phyloP scores from a whole-genome alignment of 2,113 vertebrate genomes.

The Neopipo cinnamomea region DNA sequence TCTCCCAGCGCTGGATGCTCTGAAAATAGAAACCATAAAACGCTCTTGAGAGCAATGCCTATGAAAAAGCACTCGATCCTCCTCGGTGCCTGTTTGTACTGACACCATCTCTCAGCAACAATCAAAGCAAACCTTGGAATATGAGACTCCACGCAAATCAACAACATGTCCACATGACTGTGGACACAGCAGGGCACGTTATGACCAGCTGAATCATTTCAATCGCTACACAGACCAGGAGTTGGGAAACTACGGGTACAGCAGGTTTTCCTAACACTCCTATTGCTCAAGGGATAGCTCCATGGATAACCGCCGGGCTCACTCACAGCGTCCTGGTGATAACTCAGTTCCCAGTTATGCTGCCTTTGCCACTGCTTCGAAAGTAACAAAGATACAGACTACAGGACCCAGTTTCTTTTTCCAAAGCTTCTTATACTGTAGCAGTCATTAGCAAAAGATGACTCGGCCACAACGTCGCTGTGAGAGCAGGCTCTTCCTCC shows the following conservation, averaged over 20 bases:
- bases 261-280: neutral
- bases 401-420: neutral
- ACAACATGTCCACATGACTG: fast-evolving
- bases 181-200: neutral
- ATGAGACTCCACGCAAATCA: neutral
- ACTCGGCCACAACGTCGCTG: fast-evolving
- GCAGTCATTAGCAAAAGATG: fast-evolving
- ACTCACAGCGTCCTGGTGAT: neutral
- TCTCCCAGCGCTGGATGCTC: fast-evolving
- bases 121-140: fast-evolving
- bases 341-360: fast-evolving
- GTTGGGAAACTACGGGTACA: neutral
- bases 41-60: fast-evolving
- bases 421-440: neutral
- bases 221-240: fast-evolving
- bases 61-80: neutral
- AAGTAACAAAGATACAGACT: neutral
- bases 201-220: neutral
- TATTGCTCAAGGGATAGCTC: neutral
- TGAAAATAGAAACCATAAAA: neutral
- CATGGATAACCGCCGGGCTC: neutral
- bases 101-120: neutral
- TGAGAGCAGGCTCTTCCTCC: neutral
- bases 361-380: neutral
- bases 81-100: neutral